Base-by-base conservation (phyloP, 92 coral and sea anemone genomes). In the Paragorgia papillata region DNA sequence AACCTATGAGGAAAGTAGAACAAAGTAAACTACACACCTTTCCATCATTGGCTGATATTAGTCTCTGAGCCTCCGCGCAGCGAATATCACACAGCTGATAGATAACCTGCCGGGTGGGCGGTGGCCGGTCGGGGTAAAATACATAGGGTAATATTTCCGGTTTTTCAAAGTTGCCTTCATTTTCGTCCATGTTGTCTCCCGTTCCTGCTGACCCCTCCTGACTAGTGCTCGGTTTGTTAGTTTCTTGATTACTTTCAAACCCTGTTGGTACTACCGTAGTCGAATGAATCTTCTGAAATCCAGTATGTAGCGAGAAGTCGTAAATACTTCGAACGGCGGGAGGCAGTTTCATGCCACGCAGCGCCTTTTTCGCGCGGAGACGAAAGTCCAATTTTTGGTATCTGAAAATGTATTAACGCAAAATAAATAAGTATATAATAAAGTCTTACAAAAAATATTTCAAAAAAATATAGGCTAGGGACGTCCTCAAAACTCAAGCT, bases 81-180 rank as follows among this genome's bases (percentile, higher is more conserved):
- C 89, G 99, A 10, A 95, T 59, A 73, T 95, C 99, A 62, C 99
- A 95, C 30, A 91, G 41, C 71, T 95, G 99, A 81, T 91, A 95
- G 66, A 95, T 86, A 59, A 95, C 66, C 41, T 91, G 90, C 79
- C 88, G 84, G 28, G 89, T 82, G 35, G 58, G 51, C 0, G 99
- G 99, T 61, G 88, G 82, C 80, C 86, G 85, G 76, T 84, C 86
- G 9, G 99, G 87, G 20, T 90, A 82, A 57, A 90, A 95, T 15
- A 91, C 99, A 28, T 95, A 95, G 1, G 97, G 97, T 40, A 91
- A 46, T 63, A 86, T 89, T 29, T 75, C 88, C 32, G 74, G 91
- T 6, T 56, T 79, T 48, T 50, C 69, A 9, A 24, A 14, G 29
- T 57, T 75, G 17, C 73, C 73, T 2, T 77, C 57, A 6, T 68